These are phyloP conservation scores for Morone chrysops DNA, from an alignment of 2,113 vertebrate species.

Conservation along the genomic window DNA sequence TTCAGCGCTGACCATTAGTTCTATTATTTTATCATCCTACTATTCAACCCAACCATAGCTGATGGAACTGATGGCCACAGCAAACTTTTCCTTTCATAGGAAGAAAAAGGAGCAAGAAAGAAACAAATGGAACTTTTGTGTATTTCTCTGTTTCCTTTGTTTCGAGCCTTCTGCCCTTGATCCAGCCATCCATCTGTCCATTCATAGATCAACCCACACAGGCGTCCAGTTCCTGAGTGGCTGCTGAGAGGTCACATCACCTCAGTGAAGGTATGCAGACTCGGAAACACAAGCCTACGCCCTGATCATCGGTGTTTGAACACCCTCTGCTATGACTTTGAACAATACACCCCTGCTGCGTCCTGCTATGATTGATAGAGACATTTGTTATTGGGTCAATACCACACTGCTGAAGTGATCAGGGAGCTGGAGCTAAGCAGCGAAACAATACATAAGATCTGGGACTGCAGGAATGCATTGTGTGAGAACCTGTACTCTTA, in stretches of 20 bases:
- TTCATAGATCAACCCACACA: slow-evolving; percentile 37
- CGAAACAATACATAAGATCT: slow-evolving; percentile 39
- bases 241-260: slow-evolving; percentile 27
- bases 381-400: slow-evolving; percentile 55
- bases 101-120: neutral
- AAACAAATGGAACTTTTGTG: neutral
- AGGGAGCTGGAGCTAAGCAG: slow-evolving; percentile 37
- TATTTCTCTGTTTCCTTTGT: slow-evolving; percentile 29
- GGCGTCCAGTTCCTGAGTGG: slow-evolving; percentile 15
- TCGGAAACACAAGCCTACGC: slow-evolving; percentile 45
- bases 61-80: neutral
- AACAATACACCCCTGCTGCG: slow-evolving; percentile 50
- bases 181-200: neutral
- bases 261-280: slow-evolving; percentile 43
- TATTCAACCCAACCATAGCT: no score
- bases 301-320: slow-evolving; percentile 41
- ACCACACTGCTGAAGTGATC: slow-evolving; percentile 55
- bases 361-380: slow-evolving; percentile 55
- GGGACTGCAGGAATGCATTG: slow-evolving; percentile 62
- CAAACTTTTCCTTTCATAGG: neutral
- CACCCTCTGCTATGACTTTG: slow-evolving; percentile 27
- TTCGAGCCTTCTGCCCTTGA: slow-evolving; percentile 9
- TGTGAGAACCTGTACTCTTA: slow-evolving; percentile 39
- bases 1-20: neutral
- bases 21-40: neutral